Conservation (phyloP, 1,140 invertebrate species). For the Bathynomus jamesi region DNA sequence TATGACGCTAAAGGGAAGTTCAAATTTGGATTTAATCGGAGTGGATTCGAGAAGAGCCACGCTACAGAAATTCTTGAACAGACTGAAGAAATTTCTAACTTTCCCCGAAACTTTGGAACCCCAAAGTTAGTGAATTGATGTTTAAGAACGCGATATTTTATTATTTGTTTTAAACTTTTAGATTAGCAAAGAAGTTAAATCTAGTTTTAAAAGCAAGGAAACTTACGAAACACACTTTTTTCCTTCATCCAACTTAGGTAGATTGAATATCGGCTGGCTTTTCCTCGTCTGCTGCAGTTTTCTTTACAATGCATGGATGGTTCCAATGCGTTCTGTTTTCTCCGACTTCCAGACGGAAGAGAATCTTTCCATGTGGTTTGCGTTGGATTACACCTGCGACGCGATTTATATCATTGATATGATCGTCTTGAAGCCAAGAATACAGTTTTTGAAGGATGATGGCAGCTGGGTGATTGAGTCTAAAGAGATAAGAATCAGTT, state of each 20-base stretch:
- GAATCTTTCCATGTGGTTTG: slow-evolving; percentile 65
- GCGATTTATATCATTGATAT: slow-evolving; percentile 77
- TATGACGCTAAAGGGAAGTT: no score
- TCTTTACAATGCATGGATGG: slow-evolving; percentile 78
- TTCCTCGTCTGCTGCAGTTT: slow-evolving; percentile 55
- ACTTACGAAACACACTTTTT: no score
- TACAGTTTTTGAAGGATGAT: slow-evolving; percentile 60
- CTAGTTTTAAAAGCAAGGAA: no score
- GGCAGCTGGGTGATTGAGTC: slow-evolving; percentile 69
- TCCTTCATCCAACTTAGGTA: no score
- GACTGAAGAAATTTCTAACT: neutral
- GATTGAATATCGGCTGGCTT: slow-evolving; percentile 71
- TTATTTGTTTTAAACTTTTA: neutral
- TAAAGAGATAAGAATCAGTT: slow-evolving; percentile 61
- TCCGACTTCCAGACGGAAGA: slow-evolving; percentile 56
- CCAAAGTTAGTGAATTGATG: neutral
- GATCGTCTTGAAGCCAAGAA: slow-evolving; percentile 65
- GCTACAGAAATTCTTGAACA: neutral
- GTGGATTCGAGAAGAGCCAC: neutral
- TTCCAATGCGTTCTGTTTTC: slow-evolving; percentile 74
- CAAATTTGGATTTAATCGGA: neutral
- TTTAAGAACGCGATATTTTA: neutral
- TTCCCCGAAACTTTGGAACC: neutral
- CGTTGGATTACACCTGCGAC: slow-evolving; percentile 70
- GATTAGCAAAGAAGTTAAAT: no score